Conservation (phyloP, 1,140 invertebrate genomes). For the Saccostrea echinata region DNA sequence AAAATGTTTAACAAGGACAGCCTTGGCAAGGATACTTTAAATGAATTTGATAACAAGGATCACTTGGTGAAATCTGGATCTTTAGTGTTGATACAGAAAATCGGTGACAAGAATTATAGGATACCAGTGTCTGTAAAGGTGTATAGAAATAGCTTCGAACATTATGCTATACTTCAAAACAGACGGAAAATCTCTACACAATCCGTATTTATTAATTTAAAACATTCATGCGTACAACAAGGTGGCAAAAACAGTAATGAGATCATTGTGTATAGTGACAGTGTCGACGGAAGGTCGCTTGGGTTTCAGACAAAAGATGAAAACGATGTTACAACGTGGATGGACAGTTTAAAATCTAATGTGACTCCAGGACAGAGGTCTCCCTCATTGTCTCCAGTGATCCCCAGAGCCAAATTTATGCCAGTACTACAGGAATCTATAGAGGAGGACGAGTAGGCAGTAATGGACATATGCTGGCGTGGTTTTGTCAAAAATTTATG, state of each 20-base stretch:
- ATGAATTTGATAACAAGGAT: not conserved
- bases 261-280: not conserved
- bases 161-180: slow-evolving; percentile 49
- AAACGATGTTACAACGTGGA: not conserved
- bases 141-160: slow-evolving; percentile 49
- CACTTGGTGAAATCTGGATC: slow-evolving; percentile 25
- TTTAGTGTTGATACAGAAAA: slow-evolving; percentile 11
- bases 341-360: not conserved
- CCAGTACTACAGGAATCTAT: slow-evolving; percentile 48
- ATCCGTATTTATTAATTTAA: slow-evolving; percentile 22
- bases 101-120: not conserved
- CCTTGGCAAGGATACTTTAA: not conserved
- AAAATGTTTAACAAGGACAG: not conserved
- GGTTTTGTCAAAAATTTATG: no score
- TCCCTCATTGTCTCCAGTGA: slow-evolving; percentile 38
- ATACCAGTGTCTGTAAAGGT: slow-evolving; percentile 42
- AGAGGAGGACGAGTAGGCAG: slow-evolving; percentile 37
- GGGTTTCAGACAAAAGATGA: not conserved
- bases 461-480: no score
- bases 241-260: not conserved
- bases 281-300: not conserved
- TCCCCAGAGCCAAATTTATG: slow-evolving; percentile 45
- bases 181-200: slow-evolving; percentile 31
- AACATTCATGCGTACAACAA: slow-evolving; percentile 1
- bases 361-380: not conserved